Percentiles rank a stretch among this genome's conserved stretches.
phyloP scores from a whole-genome alignment of 2,113 vertebrate species.

The Poeciliopsis turrubarensis region DNA sequence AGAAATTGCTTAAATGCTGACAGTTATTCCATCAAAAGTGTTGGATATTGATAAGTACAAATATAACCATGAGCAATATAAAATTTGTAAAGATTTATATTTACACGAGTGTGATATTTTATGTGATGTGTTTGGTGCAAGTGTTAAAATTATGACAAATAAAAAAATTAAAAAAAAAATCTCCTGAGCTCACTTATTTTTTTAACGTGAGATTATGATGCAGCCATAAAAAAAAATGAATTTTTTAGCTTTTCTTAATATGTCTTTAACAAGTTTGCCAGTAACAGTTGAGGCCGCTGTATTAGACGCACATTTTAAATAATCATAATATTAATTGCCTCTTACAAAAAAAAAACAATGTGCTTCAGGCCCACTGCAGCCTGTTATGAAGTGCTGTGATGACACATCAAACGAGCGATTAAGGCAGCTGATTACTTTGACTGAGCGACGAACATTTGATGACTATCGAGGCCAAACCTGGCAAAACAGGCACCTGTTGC shows the following conservation, averaged over 20 bases:
- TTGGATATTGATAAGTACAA: no score
- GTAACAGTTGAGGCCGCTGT: not conserved
- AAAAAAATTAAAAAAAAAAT: no score
- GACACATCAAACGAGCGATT: constrained; percentile 67
- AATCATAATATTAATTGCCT: constrained; percentile 25
- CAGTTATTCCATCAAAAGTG: no score
- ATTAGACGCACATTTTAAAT: constrained; percentile 8
- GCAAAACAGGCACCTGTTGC: constrained; percentile 70
- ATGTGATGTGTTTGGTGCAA: no score
- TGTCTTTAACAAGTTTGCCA: not conserved
- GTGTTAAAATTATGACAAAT: not conserved
- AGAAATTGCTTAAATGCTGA: no score
- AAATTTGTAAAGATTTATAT: no score
- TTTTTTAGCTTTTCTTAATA: not conserved
- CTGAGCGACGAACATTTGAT: constrained; percentile 58
- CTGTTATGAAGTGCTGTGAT: constrained; percentile 38
- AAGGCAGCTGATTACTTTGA: constrained; percentile 49
- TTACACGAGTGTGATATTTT: no score
- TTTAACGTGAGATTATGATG: not conserved
- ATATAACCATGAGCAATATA: no score
- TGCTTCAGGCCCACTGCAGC: constrained; percentile 18
- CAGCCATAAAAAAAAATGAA: not conserved
- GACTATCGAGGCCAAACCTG: constrained; percentile 41
- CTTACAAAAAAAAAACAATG: constrained; percentile 29
- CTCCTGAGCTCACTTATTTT: not conserved